Percentiles rank a stretch among this genome's conserved stretches.
Evolutionary conservation across 2,888 invertebrate species (phyloP).

Genomic region (Atethmia centrago): DNA sequence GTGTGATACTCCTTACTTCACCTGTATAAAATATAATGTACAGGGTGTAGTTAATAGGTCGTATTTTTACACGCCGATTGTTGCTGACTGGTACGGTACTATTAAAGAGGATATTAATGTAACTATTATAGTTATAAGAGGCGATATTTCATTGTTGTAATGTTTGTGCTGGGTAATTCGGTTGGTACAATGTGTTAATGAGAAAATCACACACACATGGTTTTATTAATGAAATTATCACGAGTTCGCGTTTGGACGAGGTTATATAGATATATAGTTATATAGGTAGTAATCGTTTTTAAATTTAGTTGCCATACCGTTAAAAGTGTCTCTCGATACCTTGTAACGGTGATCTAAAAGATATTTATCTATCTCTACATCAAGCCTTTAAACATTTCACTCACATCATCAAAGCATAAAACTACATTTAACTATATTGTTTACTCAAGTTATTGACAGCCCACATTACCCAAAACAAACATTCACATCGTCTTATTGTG

Average conservation of each 20-base stretch:
- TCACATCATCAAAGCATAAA: constrained; percentile 43
- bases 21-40: constrained; percentile 86
- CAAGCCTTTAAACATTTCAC: constrained; percentile 19
- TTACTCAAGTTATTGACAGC: constrained; percentile 64
- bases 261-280: background rate
- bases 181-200: constrained; percentile 40
- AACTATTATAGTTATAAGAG: constrained; percentile 65
- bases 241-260: background rate
- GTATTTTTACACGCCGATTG: constrained; percentile 78
- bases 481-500: constrained; percentile 14
- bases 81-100: constrained; percentile 66
- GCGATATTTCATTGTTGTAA: constrained; percentile 52
- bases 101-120: constrained; percentile 67
- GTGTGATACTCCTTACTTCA: constrained; percentile 81
- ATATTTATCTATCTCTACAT: background rate
- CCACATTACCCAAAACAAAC: constrained; percentile 24
- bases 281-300: background rate
- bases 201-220: constrained; percentile 48
- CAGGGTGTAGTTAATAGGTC: constrained; percentile 82
- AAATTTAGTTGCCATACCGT: background rate
- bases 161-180: constrained; percentile 46
- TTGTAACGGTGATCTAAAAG: background rate
- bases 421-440: constrained; percentile 52
- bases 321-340: background rate
- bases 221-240: constrained; percentile 48